Base-by-base conservation (phyloP, 2,888 invertebrate species). In the Hypena proboscidalis region DNA sequence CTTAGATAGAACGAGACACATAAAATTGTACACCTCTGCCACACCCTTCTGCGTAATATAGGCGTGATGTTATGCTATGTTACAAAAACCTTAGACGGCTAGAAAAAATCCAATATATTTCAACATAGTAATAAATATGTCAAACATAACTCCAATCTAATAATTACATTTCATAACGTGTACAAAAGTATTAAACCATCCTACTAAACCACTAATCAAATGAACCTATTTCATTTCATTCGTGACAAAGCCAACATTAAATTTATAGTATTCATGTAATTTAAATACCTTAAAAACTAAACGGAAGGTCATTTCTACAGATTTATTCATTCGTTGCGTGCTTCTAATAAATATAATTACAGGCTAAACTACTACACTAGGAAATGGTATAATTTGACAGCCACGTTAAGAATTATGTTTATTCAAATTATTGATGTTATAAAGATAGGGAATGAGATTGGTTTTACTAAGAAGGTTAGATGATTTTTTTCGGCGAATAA, bases 261-360 rank as follows among this genome's bases (percentile, higher is more conserved):
- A 8, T 15, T 20, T 7, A 32, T 39, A 20, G 19, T 31, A 32
- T 32, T 39, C 17, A 26, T 19, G 8, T 42, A 14, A 35, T 35
- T 42, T 14, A 39, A 39, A 39, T 30, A 23, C 17, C n/a, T 41
- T 9, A 20, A 25, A 40, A 39, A 45, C 26, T 38, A 21, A 39
- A 34, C 45, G 11, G 21, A 58, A 51, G 45, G 50, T 48, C 43
- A 38, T 52, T 46, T 14, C 9, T 13, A 39, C 58, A 58, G 41
- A 52, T 62, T 52, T 49, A 56, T 34, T 36, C 31, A 26, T 52
- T 44, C 26, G 30, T 62, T 34, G 60, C 60, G 60, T 61, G 62
- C 23, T 30, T 7, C 0, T 58, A 58, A 61, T 61, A 47, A 38
- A 60, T 51, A 58, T 60, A 14, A 60, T 61, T 58, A 61, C 20